Base-by-base conservation (phyloP, 2,113 vertebrate species). In the Aphyosemion australe region DNA sequence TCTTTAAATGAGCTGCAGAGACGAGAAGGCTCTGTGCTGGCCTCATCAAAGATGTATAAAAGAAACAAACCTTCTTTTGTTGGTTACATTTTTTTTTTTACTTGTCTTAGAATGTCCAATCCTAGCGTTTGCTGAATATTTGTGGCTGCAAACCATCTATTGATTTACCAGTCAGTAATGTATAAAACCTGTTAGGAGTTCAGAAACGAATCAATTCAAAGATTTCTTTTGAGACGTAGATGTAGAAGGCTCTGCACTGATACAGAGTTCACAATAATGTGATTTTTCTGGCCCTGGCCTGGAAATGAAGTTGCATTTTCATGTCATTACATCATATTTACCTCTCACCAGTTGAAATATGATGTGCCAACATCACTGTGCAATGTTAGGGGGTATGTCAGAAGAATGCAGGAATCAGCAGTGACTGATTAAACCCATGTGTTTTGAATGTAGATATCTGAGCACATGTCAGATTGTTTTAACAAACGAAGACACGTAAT, bases 1-100 rank as follows among this genome's bases (percentile, higher is more conserved):
- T 37, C 46, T 82, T 77, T 53, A 37, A 72, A 75, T 56, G 67
- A 75, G 71, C 81, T 62, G 60, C 50, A 50, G 74, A 60, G 81
- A 54, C 45, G 66, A 52, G 8, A 19, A 51, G 60, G 55, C 16
- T 34, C 51, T 31, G 11, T 42, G 52, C 43, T 42, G 49, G 41
- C 56, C 20, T 34, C n/a, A 34, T 32, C 68, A 69, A 46, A 53
- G 42, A 39, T 41, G 49, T 39, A 43, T 4, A 42, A 45, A n/a
- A 19, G 31, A n/a, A n/a, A n/a, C n/a, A n/a, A n/a, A n/a, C 34
- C 34, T 45, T 41, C 31, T 2, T 19, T 5, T 47, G 5, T 53
- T 54, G 9, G n/a, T 48, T 19, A 8, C 8, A 12, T 15, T 21
- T 45, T 19, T 9, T 37, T 53, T 66, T 55, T 37, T 43, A 61